Percentiles rank a stretch among this genome's conserved stretches.
These are phyloP conservation scores for Plemyria rubiginata DNA, from an alignment of 2,888 invertebrate species.

Conservation along the genomic window DNA sequence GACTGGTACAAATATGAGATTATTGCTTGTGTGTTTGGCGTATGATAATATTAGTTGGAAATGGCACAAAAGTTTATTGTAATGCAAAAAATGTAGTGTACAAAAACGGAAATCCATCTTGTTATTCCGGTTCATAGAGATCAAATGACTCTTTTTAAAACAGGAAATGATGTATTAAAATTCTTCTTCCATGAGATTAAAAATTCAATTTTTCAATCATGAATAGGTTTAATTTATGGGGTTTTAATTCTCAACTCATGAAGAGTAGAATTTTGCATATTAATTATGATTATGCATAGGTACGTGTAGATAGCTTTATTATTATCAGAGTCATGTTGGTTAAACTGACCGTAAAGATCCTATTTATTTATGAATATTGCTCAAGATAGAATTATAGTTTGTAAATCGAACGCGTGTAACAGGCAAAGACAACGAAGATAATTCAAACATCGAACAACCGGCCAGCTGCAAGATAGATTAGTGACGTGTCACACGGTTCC, in stretches of 20 bases:
- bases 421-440: slow-evolving; percentile 28
- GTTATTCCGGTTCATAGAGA: slow-evolving; percentile 61
- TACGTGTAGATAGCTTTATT: not conserved
- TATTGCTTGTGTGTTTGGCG: slow-evolving; percentile 72
- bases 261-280: slow-evolving; percentile 9
- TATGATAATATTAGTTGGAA: slow-evolving; percentile 76
- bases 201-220: slow-evolving; percentile 19
- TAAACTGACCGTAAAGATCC: not conserved
- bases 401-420: slow-evolving; percentile 27
- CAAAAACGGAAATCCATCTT: slow-evolving; percentile 63
- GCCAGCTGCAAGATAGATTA: slow-evolving; percentile 69
- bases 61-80: slow-evolving; percentile 67
- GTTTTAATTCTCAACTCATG: slow-evolving; percentile 2
- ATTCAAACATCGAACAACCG: slow-evolving; percentile 41
- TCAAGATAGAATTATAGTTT: slow-evolving; percentile 26
- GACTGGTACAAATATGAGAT: slow-evolving; percentile 74
- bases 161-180: slow-evolving; percentile 61
- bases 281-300: not conserved
- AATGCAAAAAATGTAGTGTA: slow-evolving; percentile 59
- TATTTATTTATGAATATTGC: slow-evolving; percentile 3
- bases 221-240: slow-evolving; percentile 7
- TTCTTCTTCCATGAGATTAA: slow-evolving; percentile 48
- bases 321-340: not conserved
- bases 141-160: slow-evolving; percentile 53
- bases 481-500: slow-evolving; percentile 81